Evolutionary conservation across 2,113 vertebrate species (phyloP), one percentile per base, ranked within the genome.

Genomic region (Nerophis lumbriciformis): DNA sequence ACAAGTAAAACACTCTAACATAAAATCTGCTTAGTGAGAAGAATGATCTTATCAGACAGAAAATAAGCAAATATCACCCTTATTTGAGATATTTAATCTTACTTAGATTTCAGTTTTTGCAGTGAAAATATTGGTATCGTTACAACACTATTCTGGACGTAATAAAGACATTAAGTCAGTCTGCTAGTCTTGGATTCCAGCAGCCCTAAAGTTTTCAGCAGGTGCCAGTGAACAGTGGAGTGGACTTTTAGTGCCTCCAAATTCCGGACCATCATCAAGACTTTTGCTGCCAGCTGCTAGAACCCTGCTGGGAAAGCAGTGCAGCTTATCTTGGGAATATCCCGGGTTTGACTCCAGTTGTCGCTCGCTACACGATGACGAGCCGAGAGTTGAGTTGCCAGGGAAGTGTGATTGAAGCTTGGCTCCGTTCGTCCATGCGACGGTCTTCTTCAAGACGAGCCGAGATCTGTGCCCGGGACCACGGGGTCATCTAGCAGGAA

Each of bases 401-500:
- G 39, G 28, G 11, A 13, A 13, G 11, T 12, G 51, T 1, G 6
- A 11, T 12, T 21, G 10, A 2, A 6, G 51, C 0, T 52, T 42
- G 39, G 10, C 39, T 12, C 28, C 6, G 8, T 12, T 52, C 11
- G 16, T 21, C 10, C 16, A 9, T 21, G 50, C 50, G 8, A 16
- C 1, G 19, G 21, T 51, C 21, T 51, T 10, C 11, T 4, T 5
- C 38, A 16, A 28, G 16, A 28, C 50, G 1, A 5, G 9, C 21
- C 50, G 4, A 28, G 51, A 39, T 39, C 21, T 13, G 12, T 53
- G 51, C 35, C 5, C 12, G 12, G 35, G 51, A 21, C 51, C 28
- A 13, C 35, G 5, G 11, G 51, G 21, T 36, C 51, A 53, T 78
- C 60, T 71, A 51, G 68, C 58, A 36, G 59, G 57, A 72, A 10